phyloP scores from a whole-genome alignment of 2,888 invertebrate genomes.

The Acronicta psi region DNA sequence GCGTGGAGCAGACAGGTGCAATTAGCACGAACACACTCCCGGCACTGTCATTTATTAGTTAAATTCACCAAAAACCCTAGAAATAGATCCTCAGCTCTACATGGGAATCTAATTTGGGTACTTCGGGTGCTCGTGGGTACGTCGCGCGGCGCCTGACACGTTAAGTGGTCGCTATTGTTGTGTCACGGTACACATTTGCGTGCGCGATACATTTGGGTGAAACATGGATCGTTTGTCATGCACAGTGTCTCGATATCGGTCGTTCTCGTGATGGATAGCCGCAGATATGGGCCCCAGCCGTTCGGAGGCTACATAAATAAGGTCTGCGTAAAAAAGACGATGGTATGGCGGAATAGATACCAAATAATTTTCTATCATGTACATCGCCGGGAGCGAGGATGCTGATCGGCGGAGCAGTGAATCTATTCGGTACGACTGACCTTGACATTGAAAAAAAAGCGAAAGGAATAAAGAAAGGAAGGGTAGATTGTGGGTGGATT shows the following conservation, averaged over 20 bases:
- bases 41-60: slow-evolving; percentile 15
- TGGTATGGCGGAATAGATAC: slow-evolving; percentile 22
- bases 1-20: not conserved
- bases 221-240: slow-evolving; percentile 59
- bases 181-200: slow-evolving; percentile 32
- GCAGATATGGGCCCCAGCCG: slow-evolving; percentile 43
- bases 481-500: too few relatives aligned
- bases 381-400: not conserved
- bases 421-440: not conserved
- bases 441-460: too few relatives aligned
- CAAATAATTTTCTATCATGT: slow-evolving; percentile 39
- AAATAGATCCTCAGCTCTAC: slow-evolving; percentile 14
- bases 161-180: slow-evolving; percentile 51
- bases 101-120: slow-evolving; percentile 35
- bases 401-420: slow-evolving; percentile 6
- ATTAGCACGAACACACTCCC: slow-evolving; percentile 1
- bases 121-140: slow-evolving; percentile 10
- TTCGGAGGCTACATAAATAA: slow-evolving; percentile 41
- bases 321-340: slow-evolving; percentile 41
- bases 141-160: slow-evolving; percentile 28
- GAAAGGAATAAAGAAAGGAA: too few relatives aligned
- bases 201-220: slow-evolving; percentile 43
- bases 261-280: slow-evolving; percentile 51
- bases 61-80: slow-evolving; percentile 20
- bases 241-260: slow-evolving; percentile 56